phyloP scores from a whole-genome alignment of 1,140 invertebrate species.

The Leucophenga varia region DNA sequence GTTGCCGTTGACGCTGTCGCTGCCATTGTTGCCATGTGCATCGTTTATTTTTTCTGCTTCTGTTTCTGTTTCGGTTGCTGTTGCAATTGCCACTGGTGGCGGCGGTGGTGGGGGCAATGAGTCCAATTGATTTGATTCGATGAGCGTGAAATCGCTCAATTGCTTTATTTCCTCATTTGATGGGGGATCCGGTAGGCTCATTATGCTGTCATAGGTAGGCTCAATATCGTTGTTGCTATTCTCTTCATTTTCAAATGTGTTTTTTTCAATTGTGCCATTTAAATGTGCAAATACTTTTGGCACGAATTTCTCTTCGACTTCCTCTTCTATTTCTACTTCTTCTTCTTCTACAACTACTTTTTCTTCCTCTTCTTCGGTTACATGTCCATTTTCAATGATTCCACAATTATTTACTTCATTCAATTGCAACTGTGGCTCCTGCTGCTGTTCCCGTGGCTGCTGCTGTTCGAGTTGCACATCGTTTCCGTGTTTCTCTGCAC shows the following conservation, averaged over 20 bases:
- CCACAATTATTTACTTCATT: slow-evolving; percentile 58
- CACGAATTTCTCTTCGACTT: neutral
- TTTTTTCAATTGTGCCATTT: neutral
- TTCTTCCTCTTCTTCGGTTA: slow-evolving; percentile 1
- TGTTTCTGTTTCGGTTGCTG: slow-evolving; percentile 1
- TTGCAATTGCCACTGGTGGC: slow-evolving; percentile 20
- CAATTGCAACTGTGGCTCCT: slow-evolving; percentile 61
- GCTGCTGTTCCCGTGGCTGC: neutral
- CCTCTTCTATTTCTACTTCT: neutral
- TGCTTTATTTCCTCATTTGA: slow-evolving; percentile 52
- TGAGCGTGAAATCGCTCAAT: slow-evolving; percentile 38
- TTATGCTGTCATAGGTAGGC: slow-evolving; percentile 47
- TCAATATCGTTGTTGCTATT: slow-evolving; percentile 13
- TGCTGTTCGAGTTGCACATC: too few relatives aligned
- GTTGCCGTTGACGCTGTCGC: slow-evolving; percentile 1
- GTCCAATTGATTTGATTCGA: slow-evolving; percentile 49
- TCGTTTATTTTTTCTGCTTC: slow-evolving; percentile 7
- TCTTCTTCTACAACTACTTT: neutral
- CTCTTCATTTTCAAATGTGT: neutral
- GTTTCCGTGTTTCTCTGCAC: neutral
- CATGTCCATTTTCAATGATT: neutral
- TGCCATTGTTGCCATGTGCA: slow-evolving; percentile 10
- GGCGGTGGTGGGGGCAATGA: slow-evolving; percentile 52
- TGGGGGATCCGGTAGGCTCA: slow-evolving; percentile 51
- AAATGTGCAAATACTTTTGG: neutral